A percentile compares a stretch with the other conserved stretches of the same genome.
These are phyloP conservation scores for Beris morrisii DNA, from an alignment of 2,888 invertebrate genomes.

Conservation along the genomic window DNA sequence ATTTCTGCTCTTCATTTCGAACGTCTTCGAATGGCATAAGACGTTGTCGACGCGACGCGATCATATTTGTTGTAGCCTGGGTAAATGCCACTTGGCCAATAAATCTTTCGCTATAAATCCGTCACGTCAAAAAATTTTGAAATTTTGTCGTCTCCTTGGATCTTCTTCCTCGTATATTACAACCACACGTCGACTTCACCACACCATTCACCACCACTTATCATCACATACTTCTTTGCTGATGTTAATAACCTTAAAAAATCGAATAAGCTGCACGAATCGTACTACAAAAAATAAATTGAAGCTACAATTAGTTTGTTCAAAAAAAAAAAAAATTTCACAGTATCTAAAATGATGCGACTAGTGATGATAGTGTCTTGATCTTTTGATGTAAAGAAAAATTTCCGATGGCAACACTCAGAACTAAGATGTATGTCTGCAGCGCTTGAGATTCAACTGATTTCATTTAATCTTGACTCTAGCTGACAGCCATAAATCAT, in stretches of 20 bases:
- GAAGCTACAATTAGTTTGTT: too few relatives aligned
- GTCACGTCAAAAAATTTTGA: slow-evolving; percentile 33
- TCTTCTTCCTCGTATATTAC: background rate
- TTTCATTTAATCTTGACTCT: slow-evolving; percentile 26
- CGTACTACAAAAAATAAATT: background rate
- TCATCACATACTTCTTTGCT: background rate
- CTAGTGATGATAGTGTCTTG: background rate
- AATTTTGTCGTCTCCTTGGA: slow-evolving; percentile 26
- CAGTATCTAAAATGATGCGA: background rate
- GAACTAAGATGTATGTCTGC: slow-evolving; percentile 5
- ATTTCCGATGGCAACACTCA: background rate
- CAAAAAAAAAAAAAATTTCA: background rate
- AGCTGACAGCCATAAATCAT: slow-evolving; percentile 29
- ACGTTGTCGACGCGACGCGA: background rate
- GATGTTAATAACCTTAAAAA: slow-evolving; percentile 6
- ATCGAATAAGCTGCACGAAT: background rate
- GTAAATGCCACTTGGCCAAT: slow-evolving; percentile 31
- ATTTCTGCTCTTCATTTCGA: background rate
- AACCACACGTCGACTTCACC: too few relatives aligned
- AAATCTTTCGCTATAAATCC: slow-evolving; percentile 33
- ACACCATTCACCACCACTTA: too few relatives aligned
- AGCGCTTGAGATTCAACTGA: slow-evolving; percentile 5
- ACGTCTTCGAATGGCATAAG: background rate
- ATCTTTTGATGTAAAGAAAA: too few relatives aligned
- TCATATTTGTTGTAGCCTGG: too few relatives aligned